A percentile compares a stretch with the other conserved stretches of the same genome.
phyloP scores from a whole-genome alignment of 1,140 invertebrate species.

The Drosophila azteca region DNA sequence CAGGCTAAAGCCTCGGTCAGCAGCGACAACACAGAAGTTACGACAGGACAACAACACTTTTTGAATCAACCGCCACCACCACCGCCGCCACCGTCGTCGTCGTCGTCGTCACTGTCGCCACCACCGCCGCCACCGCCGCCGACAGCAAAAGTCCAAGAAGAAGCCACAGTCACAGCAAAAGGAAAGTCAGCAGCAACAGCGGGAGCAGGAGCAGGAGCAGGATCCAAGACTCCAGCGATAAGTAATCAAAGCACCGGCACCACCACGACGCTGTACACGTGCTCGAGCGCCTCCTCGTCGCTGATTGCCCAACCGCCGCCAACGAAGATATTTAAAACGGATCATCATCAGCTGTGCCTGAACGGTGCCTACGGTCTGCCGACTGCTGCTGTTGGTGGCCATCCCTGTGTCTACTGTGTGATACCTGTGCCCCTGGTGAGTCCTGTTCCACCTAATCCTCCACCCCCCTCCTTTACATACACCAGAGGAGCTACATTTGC shows the following conservation, averaged over 20 bases:
- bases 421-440: slow-evolving; percentile 81
- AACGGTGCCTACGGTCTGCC: slow-evolving; percentile 79
- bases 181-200: slow-evolving; percentile 36
- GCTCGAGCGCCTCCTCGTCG: slow-evolving; percentile 75
- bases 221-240: slow-evolving; percentile 23
- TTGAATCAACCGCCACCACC: slow-evolving; percentile 38
- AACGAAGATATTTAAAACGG: slow-evolving; percentile 83
- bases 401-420: slow-evolving; percentile 81
- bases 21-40: slow-evolving; percentile 84
- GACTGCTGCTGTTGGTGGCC: slow-evolving; percentile 78
- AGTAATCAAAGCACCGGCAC: slow-evolving; percentile 38
- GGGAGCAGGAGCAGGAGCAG: slow-evolving; percentile 33
- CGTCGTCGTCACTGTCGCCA: slow-evolving; percentile 23
- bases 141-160: slow-evolving; percentile 11
- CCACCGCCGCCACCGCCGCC: slow-evolving; percentile 32
- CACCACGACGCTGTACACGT: slow-evolving; percentile 70
- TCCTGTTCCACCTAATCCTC: slow-evolving; percentile 27
- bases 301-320: slow-evolving; percentile 79
- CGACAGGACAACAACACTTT: slow-evolving; percentile 3
- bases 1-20: slow-evolving; percentile 80
- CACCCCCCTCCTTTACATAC: too few species aligned
- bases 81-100: slow-evolving; percentile 28
- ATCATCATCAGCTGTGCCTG: slow-evolving; percentile 71
- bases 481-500: slow-evolving; percentile 27
- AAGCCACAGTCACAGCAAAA: slow-evolving; percentile 9